Evolutionary conservation across 2,113 vertebrate genomes (phyloP).

Genomic region (Oenanthe oenanthe): DNA sequence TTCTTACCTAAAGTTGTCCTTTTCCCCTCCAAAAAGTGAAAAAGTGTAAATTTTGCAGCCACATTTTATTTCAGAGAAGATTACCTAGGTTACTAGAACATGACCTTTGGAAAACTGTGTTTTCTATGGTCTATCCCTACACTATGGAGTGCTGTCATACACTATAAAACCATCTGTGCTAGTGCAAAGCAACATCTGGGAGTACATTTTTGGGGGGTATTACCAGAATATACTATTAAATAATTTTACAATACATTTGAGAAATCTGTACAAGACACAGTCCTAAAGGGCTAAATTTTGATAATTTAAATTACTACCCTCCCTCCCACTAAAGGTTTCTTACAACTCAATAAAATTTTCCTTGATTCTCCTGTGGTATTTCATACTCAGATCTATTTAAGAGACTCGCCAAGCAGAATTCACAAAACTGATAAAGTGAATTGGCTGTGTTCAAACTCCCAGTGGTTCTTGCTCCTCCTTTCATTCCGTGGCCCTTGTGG

Average conservation of each 20-base stretch:
- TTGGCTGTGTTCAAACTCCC: background rate
- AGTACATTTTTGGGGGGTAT: background rate
- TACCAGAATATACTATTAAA: background rate
- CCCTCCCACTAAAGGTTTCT: background rate
- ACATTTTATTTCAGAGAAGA: background rate
- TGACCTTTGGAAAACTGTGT: background rate
- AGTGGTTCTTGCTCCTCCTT: background rate
- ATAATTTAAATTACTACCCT: background rate
- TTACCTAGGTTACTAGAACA: background rate
- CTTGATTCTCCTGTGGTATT: background rate
- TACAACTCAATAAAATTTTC: background rate
- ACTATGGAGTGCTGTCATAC: background rate
- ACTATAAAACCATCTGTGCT: background rate
- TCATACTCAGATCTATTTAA: background rate
- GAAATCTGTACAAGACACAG: background rate
- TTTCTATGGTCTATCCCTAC: background rate
- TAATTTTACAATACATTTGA: background rate
- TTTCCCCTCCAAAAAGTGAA: background rate
- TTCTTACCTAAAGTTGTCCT: background rate
- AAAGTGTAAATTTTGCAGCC: background rate
- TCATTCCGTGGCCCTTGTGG: background rate
- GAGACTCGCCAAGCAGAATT: background rate
- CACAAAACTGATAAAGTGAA: background rate
- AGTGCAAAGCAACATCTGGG: background rate
- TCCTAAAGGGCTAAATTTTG: background rate